These are phyloP conservation scores for Imbricaverruca yamaguchii DNA, from an alignment of 2,888 invertebrate species.

Conservation along the genomic window DNA sequence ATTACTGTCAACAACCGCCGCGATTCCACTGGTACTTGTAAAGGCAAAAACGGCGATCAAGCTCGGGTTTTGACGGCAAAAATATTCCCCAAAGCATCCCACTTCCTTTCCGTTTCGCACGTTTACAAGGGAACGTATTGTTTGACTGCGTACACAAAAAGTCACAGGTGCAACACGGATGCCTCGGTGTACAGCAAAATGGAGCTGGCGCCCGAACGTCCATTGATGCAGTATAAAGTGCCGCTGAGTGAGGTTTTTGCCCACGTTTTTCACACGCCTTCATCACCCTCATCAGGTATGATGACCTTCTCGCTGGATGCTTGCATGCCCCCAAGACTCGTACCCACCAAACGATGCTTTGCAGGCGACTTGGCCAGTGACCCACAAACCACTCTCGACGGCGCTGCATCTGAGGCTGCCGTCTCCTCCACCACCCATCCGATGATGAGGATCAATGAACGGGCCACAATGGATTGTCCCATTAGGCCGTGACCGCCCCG, in stretches of 20 bases:
- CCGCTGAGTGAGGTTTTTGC: not conserved
- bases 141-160: not conserved
- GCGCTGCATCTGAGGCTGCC: no score
- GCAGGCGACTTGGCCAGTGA: no score
- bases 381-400: no score
- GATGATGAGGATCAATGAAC: slow-evolving; percentile 12
- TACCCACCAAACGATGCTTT: no score
- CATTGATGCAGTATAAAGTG: not conserved
- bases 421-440: not conserved
- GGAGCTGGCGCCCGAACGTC: not conserved
- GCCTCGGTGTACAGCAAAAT: not conserved
- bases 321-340: not conserved
- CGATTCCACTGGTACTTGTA: no score
- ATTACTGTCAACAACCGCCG: no score
- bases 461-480: not conserved
- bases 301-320: not conserved
- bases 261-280: not conserved
- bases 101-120: not conserved
- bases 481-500: not conserved
- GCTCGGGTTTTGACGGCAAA: not conserved
- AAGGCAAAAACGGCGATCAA: not conserved
- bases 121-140: not conserved
- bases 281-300: not conserved
- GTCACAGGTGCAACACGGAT: not conserved
- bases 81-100: not conserved